Conservation (phyloP, 2,113 vertebrate species). For the Dicerorhinus sumatrensis region DNA sequence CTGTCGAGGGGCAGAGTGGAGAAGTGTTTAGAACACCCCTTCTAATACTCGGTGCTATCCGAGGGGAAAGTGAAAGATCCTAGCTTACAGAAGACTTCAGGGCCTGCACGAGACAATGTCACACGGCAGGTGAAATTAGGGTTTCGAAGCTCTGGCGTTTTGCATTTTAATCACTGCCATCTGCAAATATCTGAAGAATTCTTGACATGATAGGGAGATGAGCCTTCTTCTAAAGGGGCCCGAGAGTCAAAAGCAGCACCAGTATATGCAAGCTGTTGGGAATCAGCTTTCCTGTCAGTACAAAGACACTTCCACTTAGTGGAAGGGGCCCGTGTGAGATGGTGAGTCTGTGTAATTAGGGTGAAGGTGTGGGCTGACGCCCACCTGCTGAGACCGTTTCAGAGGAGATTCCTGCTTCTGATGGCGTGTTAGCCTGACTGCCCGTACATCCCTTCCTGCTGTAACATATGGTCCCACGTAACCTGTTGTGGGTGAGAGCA, state of each 20-base stretch:
- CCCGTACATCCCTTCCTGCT: background rate
- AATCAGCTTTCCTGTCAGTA: background rate
- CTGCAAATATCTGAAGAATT: background rate
- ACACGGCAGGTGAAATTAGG: accelerated
- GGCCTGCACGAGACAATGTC: too few species aligned
- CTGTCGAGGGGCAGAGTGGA: background rate
- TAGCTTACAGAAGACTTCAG: background rate
- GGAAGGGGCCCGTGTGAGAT: background rate
- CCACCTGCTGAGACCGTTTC: background rate
- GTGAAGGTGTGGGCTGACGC: too few species aligned
- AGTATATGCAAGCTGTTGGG: background rate
- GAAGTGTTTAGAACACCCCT: background rate
- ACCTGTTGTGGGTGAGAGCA: background rate
- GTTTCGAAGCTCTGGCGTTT: background rate
- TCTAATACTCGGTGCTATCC: too few species aligned
- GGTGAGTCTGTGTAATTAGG: background rate
- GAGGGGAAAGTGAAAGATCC: background rate
- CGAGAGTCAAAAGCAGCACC: background rate
- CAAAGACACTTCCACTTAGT: background rate
- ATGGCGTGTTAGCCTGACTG: background rate
- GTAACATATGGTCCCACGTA: background rate
- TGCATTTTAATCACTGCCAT: background rate
- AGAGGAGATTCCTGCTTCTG: background rate
- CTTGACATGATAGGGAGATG: background rate
- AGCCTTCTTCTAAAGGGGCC: background rate